Percentiles rank a stretch among this genome's conserved stretches.
phyloP scores from a whole-genome alignment of 92 coral and sea anemone genomes.

The Meandrina meandrites region DNA sequence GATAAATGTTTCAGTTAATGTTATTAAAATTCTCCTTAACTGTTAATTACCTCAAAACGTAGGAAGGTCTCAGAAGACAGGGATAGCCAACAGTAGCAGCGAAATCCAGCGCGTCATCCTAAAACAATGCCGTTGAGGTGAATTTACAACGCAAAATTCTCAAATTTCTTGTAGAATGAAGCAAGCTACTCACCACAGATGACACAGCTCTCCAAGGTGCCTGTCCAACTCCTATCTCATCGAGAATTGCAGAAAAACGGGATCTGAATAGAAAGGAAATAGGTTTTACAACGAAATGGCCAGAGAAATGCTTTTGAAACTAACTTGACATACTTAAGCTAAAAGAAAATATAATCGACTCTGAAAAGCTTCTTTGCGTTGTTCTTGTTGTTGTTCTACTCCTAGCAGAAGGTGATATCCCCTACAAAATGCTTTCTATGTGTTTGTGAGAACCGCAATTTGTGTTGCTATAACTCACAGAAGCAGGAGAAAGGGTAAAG shows the following conservation, averaged over 20 bases:
- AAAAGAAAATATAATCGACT: too few species aligned
- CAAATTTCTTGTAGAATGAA: background rate
- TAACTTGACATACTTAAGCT: too few species aligned
- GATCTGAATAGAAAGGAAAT: conserved; percentile 57
- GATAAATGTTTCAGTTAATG: too few species aligned
- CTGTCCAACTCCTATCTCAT: conserved; percentile 90
- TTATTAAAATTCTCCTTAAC: background rate
- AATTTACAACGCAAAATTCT: background rate
- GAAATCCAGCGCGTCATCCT: conserved; percentile 97
- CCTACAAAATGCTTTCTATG: too few species aligned
- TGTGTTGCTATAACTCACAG: too few species aligned
- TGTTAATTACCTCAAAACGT: conserved; percentile 89
- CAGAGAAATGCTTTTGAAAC: too few species aligned
- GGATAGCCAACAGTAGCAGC: conserved; percentile 98
- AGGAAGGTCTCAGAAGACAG: conserved; percentile 94
- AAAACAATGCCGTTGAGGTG: background rate
- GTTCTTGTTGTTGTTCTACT: too few species aligned
- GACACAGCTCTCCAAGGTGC: conserved; percentile 97
- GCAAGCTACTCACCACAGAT: conserved; percentile 72
- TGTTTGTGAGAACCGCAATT: too few species aligned
- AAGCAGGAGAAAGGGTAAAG: too few species aligned
- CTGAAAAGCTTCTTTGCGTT: too few species aligned
- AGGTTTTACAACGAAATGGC: background rate
- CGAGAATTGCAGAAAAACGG: conserved; percentile 91
- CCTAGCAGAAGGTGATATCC: too few species aligned